These are phyloP conservation scores for Muntiacus reevesi DNA, from an alignment of 2,113 vertebrate species.

Conservation along the genomic window DNA sequence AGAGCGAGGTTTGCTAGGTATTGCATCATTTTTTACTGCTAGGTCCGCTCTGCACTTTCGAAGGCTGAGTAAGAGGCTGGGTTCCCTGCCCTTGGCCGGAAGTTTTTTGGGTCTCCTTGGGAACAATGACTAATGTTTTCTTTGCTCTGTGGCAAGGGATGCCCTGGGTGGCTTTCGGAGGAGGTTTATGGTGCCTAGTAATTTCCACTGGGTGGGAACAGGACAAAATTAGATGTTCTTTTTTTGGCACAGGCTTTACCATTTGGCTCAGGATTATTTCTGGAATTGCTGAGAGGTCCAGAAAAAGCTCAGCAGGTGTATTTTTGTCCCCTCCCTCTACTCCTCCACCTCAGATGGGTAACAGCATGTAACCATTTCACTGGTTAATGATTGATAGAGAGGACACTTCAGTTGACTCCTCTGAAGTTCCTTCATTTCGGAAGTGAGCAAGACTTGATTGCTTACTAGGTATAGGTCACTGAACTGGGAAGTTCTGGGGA, in stretches of 20 bases:
- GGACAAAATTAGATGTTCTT: background rate
- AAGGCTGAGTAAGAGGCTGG: background rate
- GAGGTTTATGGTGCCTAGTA: background rate
- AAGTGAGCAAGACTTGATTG: background rate
- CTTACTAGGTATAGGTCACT: too few relatives aligned
- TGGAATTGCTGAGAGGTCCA: constrained; percentile 4
- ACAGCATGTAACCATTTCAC: background rate
- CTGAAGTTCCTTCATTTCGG: background rate
- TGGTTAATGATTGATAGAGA: background rate
- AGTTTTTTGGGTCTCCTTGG: background rate
- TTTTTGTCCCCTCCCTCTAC: background rate
- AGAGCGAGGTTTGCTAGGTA: background rate
- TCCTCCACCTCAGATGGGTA: background rate
- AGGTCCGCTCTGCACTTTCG: background rate
- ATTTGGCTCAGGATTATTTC: background rate
- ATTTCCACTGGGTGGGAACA: constrained; percentile 5
- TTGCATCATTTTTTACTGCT: background rate
- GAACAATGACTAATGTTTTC: constrained; percentile 7
- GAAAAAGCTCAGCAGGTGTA: background rate
- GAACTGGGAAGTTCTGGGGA: too few relatives aligned
- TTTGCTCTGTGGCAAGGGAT: background rate
- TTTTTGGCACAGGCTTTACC: background rate
- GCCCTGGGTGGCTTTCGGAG: background rate
- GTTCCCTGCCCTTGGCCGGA: background rate
- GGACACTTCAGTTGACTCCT: background rate